Evolutionary conservation across 2,888 invertebrate species (phyloP), one percentile per base, ranked within the genome.

Genomic region (Abscondita cerata): DNA sequence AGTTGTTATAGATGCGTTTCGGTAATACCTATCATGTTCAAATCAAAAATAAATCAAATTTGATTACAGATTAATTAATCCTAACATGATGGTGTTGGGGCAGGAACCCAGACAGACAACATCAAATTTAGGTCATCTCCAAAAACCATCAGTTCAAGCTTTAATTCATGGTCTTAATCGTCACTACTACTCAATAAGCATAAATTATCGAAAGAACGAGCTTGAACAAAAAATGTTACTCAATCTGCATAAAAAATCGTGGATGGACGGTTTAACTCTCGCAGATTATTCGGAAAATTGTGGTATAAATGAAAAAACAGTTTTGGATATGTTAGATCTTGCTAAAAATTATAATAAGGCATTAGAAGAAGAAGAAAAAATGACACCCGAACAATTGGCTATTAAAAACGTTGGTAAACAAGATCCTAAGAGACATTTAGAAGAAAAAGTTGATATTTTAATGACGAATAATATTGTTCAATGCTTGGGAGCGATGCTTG

Each of bases 341-440:
- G 98, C 98, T 55, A 98, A 98, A 81, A 95, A 96, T 79, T 99
- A 99, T 81, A 80, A 80, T 64, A 80, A 90, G 86, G 95, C 98
- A 5, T 83, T 99, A 64, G 98, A 99, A 82, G 99, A 99, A 74
- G 99, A 99, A 80, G 98, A 99, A 77, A 98, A 96, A 81, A 98
- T 99, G 98, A 98, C 98, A 2, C 95, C 97, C 1, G 98, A 98
- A 81, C 98, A 99, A 80, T 83, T 99, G 81, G 99, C 98, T 15
- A 98, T 99, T 76, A 99, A 99, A 81, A 99, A 99, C 83, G 98
- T 99, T 63, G 99, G 99, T 55, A 99, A 95, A 81, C 93, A 96
- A 81, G 99, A 99, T 81, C 99, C 99, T 16, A 99, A 99, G 83
- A 89, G 99, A 71, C 99, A 99, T 88, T 86, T 99, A 80, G 98